phyloP scores from a whole-genome alignment of 2,113 vertebrate genomes.

The Crotalus helleri region DNA sequence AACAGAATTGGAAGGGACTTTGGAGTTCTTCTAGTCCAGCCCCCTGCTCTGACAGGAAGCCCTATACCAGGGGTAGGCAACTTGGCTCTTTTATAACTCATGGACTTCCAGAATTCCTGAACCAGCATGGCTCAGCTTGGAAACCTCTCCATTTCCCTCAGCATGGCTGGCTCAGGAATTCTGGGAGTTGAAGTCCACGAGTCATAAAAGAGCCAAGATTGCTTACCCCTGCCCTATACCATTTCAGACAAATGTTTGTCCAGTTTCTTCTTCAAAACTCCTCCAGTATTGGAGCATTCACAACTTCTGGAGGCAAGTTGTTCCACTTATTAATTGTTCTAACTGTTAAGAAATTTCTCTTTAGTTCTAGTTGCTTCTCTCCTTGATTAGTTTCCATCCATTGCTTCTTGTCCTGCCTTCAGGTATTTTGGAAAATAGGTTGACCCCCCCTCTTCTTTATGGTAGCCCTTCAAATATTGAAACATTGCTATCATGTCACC shows the following conservation, averaged over 20 bases:
- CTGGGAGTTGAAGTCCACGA: no score
- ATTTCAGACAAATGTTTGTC: not conserved
- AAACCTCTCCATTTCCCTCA: no score
- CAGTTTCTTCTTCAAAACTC: not conserved
- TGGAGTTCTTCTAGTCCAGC: not conserved
- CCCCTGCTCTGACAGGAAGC: not conserved
- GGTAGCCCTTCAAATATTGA: not conserved
- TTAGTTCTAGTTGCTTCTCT: not conserved
- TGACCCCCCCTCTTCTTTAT: not conserved
- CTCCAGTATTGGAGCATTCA: not conserved
- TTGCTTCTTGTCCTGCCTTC: not conserved
- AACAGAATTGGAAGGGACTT: not conserved
- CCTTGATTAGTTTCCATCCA: not conserved
- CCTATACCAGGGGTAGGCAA: no score
- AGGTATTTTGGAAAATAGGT: not conserved
- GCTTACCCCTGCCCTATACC: not conserved
- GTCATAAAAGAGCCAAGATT: no score
- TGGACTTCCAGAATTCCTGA: no score
- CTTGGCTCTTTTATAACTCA: no score
- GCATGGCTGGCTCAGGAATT: no score
- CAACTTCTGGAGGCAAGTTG: not conserved
- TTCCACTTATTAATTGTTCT: not conserved
- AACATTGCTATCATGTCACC: not conserved
- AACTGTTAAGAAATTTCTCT: not conserved
- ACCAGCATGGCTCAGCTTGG: no score